phyloP scores from a whole-genome alignment of 2,888 invertebrate species.

The Pachycephus smyrnensis region DNA sequence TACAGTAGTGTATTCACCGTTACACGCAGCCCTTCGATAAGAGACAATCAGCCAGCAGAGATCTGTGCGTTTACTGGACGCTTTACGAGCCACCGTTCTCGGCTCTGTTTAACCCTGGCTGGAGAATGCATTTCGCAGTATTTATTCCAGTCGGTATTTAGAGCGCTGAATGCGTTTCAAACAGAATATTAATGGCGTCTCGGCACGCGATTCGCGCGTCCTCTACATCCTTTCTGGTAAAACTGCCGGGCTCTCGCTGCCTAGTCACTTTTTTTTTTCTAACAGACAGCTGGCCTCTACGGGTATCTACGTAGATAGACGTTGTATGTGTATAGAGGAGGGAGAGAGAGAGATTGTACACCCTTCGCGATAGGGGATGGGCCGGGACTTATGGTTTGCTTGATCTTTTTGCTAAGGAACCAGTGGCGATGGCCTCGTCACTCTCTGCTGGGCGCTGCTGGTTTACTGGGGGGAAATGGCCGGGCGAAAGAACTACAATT shows the following conservation, averaged over 20 bases:
- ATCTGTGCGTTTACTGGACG: not conserved
- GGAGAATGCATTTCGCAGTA: conserved; percentile 2
- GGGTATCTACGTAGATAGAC: not conserved
- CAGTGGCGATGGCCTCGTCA: not conserved
- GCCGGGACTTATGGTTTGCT: not conserved
- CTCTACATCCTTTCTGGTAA: not conserved
- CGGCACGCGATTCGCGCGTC: conserved; percentile 11
- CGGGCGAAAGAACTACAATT: not conserved
- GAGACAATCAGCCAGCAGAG: not conserved
- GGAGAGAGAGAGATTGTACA: not conserved
- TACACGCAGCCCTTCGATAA: not conserved
- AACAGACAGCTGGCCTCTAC: not conserved
- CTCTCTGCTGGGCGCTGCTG: not conserved
- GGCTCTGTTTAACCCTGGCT: not conserved
- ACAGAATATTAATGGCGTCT: conserved; percentile 11
- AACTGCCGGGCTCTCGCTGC: not conserved
- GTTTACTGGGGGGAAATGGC: not conserved
- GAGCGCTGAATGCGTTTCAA: conserved; percentile 4
- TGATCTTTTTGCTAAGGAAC: not conserved
- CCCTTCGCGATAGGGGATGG: not conserved
- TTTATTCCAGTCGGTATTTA: not conserved
- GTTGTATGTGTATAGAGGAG: not conserved
- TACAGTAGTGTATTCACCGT: not conserved
- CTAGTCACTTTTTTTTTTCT: not conserved
- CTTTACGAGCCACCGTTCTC: not conserved